Evolutionary conservation across 2,797 vertebrate genomes (phyloP), one percentile per base, ranked within the genome.

Genomic region (Moxostoma hubbsi): DNA sequence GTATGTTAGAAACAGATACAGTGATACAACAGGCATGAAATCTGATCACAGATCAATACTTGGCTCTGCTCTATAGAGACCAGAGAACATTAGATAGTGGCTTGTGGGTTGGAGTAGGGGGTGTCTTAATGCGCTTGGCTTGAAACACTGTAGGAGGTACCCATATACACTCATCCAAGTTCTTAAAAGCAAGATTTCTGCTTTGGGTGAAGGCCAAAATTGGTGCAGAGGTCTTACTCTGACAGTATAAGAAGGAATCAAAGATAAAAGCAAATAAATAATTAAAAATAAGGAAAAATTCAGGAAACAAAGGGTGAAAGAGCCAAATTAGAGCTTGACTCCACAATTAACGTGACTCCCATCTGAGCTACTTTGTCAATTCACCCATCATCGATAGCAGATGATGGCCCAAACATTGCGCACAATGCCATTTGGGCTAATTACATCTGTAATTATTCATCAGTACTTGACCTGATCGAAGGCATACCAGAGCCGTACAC

Each of bases 1-100:
- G 69, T 50, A 47, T 65, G 53, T 79, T 65, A 58, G 62, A 79
- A 79, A 73, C 79, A 79, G 73, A 81, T 83, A 54, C 66, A 77
- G 77, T 46, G 74, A 64, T 64, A 64, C 62, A 80, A 86, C 80
- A 76, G 73, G 81, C 68, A 82, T 83, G 86, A 85, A 88, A 88
- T 79, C 76, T 75, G 82, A 88, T 86, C 84, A 82, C 75, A 66
- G 78, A 85, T 88, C 85, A 84, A 85, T 88, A 82, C 36, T 45
- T 9, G 58, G 59, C 77, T 55, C 62, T 50, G 53, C 66, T 84
- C 80, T 70, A 50, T 18, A 68, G 66, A 57, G 79, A 77, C 63
- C 58, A 80, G 65, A 82, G 50, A 64, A 73, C 62, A 63, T 74
- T 62, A 84, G 70, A 72, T 55, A 72, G 71, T 55, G 80, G 62